These are phyloP conservation scores for Catharus bicknelli DNA, from an alignment of 2,113 vertebrate genomes.

Conservation along the genomic window DNA sequence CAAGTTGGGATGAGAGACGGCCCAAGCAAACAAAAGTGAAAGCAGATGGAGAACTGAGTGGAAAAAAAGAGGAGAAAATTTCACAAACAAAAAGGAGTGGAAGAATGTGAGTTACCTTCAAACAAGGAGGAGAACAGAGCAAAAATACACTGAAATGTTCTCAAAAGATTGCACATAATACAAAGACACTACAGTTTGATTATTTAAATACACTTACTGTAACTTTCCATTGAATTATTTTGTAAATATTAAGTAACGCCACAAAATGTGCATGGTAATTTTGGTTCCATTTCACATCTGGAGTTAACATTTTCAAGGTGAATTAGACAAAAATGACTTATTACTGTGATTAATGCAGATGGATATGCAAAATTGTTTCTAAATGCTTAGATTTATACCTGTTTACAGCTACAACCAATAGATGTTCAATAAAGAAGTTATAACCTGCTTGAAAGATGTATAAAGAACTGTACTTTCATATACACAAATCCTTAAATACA, in stretches of 20 bases:
- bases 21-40: slow-evolving; percentile 98
- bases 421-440: slow-evolving; percentile 50
- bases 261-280: neutral
- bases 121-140: slow-evolving; percentile 84
- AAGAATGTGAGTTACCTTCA: slow-evolving; percentile 95
- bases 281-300: slow-evolving; percentile 19
- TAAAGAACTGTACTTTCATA: slow-evolving; percentile 46
- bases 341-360: slow-evolving; percentile 38
- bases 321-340: slow-evolving; percentile 48
- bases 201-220: slow-evolving; percentile 67
- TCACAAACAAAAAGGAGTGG: slow-evolving; percentile 88
- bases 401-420: slow-evolving; percentile 26
- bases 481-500: slow-evolving; percentile 59
- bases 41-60: slow-evolving; percentile 94
- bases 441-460: slow-evolving; percentile 51
- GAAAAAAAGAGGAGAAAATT: slow-evolving; percentile 81
- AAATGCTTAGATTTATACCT: neutral
- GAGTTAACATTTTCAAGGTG: slow-evolving; percentile 28
- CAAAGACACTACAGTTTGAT: slow-evolving; percentile 77
- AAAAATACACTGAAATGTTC: slow-evolving; percentile 77
- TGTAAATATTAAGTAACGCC: neutral
- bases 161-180: slow-evolving; percentile 73
- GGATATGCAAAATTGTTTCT: slow-evolving; percentile 25
- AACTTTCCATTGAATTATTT: slow-evolving; percentile 43
- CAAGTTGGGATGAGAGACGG: slow-evolving; percentile 99